Conservation (phyloP, 1,140 invertebrate genomes). For the Portunus trituberculatus region DNA sequence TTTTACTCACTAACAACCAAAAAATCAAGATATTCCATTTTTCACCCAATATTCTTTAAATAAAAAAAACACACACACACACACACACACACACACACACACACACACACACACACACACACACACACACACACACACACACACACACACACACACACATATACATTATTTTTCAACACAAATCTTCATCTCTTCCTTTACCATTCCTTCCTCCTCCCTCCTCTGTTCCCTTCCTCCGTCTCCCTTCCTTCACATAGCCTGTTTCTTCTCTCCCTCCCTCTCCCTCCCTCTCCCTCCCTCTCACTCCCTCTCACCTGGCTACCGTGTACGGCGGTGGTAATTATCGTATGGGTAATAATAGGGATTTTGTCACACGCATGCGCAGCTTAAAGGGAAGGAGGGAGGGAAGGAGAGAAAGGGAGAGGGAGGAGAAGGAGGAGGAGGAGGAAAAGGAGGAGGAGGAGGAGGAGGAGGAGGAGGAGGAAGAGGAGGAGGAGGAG, state of each 20-base stretch:
- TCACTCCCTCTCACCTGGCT: not conserved
- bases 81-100: too few species aligned
- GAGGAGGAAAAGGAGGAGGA: not conserved
- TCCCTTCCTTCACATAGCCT: not conserved
- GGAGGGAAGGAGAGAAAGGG: not conserved
- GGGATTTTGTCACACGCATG: conserved; percentile 9
- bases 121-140: too few species aligned
- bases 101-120: too few species aligned
- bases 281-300: not conserved
- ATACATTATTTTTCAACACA: too few species aligned
- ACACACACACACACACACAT: too few species aligned
- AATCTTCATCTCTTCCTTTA: not conserved
- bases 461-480: too few species aligned
- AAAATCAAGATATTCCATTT: not conserved
- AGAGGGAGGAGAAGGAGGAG: not conserved
- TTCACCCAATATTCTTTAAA: not conserved
- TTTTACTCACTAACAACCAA: not conserved
- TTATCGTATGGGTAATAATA: not conserved
- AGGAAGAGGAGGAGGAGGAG: not conserved
- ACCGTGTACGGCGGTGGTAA: conserved; percentile 4
- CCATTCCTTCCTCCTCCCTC: not conserved
- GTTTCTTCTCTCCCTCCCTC: not conserved
- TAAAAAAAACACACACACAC: not conserved
- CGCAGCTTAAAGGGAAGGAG: not conserved
- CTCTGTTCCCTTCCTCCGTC: not conserved